phyloP scores from a whole-genome alignment of 1,140 invertebrate species.

The Caenorhabditis briggsae region DNA sequence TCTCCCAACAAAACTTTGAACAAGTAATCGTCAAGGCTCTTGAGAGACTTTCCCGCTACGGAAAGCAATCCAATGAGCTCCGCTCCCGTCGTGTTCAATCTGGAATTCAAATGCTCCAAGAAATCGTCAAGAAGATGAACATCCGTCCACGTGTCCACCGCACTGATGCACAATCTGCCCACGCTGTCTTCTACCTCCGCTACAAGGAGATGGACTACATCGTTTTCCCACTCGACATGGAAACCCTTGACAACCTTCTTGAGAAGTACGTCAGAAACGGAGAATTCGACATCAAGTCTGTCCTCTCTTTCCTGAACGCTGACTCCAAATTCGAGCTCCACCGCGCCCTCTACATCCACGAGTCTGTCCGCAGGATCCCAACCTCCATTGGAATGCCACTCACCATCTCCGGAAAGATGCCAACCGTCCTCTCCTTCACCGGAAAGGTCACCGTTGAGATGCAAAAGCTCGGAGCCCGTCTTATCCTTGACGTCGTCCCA shows the following conservation, averaged over 20 bases:
- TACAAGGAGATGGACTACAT: slow-evolving; percentile 67
- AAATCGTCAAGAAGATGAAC: slow-evolving; percentile 55
- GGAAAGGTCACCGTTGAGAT: slow-evolving; percentile 50
- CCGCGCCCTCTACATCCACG: slow-evolving; percentile 59
- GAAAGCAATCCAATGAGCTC: slow-evolving; percentile 45
- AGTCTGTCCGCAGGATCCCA: slow-evolving; percentile 64
- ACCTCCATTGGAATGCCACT: slow-evolving; percentile 69
- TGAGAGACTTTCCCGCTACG: not conserved
- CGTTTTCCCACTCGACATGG: slow-evolving; percentile 62
- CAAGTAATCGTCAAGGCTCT: slow-evolving; percentile 64
- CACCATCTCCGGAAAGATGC: slow-evolving; percentile 59
- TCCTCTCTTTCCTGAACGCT: slow-evolving; percentile 49
- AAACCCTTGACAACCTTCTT: slow-evolving; percentile 59
- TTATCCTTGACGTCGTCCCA: slow-evolving; percentile 55
- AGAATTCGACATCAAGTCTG: slow-evolving; percentile 55
- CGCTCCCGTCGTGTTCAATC: slow-evolving; percentile 46
- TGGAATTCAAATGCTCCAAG: slow-evolving; percentile 61
- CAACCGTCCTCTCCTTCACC: slow-evolving; percentile 60
- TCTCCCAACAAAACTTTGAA: slow-evolving; percentile 69
- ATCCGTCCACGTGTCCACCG: slow-evolving; percentile 62
- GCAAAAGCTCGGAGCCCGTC: slow-evolving; percentile 33
- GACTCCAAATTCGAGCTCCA: slow-evolving; percentile 45
- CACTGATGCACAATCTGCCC: slow-evolving; percentile 47
- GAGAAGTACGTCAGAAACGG: slow-evolving; percentile 66
- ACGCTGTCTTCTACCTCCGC: slow-evolving; percentile 65